Evolutionary conservation across 2,888 invertebrate species (phyloP).

Genomic region (Caenorhabditis imperialis): DNA sequence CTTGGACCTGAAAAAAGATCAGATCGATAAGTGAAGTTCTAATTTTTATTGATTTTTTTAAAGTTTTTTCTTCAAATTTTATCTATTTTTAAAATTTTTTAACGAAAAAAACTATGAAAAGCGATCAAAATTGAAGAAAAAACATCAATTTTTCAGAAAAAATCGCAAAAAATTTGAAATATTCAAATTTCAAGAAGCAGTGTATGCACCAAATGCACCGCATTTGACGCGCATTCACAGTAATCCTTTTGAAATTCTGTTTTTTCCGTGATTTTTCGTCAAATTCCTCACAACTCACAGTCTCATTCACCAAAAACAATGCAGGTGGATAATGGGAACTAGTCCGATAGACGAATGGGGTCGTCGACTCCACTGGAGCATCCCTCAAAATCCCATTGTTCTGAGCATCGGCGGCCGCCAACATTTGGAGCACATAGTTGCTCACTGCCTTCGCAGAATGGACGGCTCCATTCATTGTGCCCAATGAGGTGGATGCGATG

Average conservation of each 20-base stretch:
- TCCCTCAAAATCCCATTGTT: constrained; percentile 32
- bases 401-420: constrained; percentile 29
- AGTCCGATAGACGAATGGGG: constrained; percentile 56
- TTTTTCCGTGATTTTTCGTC: neutral
- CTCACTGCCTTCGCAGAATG: constrained; percentile 56
- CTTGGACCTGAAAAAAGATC: too few relatives aligned
- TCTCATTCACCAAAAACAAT: constrained; percentile 19
- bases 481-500: constrained; percentile 56
- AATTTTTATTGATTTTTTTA: too few relatives aligned
- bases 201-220: too few relatives aligned
- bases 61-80: too few relatives aligned
- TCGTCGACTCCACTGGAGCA: constrained; percentile 41
- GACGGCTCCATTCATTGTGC: constrained; percentile 72
- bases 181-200: too few relatives aligned
- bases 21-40: too few relatives aligned
- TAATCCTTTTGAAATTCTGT: too few relatives aligned
- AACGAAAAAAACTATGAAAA: too few relatives aligned
- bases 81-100: too few relatives aligned
- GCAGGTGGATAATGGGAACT: constrained; percentile 57
- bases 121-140: too few relatives aligned
- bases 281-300: constrained; percentile 2
- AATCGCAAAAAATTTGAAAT: too few relatives aligned
- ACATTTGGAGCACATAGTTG: constrained; percentile 37
- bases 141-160: too few relatives aligned
- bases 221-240: neutral